Base-by-base conservation (phyloP, 2,797 vertebrate genomes). In the Taeniopygia guttata region DNA sequence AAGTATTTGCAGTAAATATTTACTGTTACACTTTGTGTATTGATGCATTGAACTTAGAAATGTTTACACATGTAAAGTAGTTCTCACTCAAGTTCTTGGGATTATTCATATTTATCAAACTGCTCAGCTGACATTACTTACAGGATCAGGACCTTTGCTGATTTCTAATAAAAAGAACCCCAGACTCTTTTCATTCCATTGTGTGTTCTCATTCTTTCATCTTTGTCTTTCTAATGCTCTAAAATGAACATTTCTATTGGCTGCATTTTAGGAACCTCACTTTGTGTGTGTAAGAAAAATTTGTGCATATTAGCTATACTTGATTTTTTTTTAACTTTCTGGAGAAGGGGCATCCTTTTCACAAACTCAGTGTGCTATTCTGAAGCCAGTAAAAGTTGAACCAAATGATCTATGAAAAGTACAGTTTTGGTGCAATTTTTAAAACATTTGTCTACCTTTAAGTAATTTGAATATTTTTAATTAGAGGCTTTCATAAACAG, bases 391-490 rank as follows among this genome's bases (percentile, higher is more conserved):
- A 66, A 81, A 84, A 63, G 69, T 29, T 63, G 43, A 88, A 59
- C 7, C 7, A 13, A n/a, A 32, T 66, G 4, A 58, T 74, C 34
- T 64, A 25, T 25, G 34, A 14, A 43, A 78, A 34, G 29, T 74
- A 56, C 4, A 18, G 25, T 40, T 83, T 77, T 64, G 27, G n/a
- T 40, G 5, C 1, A 1, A 36, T 6, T 48, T 75, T 68, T 11
- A 22, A 46, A n/a, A 11, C 30, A 46, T 77, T 86, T 85, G 72
- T n/a, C 38, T 54, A 60, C 20, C 5, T 86, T 45, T 42, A 82
- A 45, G 11, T 85, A 89, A 86, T 85, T 75, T 46, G 84, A 88
- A 45, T 91, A 66, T 66, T 72, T 90, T 92, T 93, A 91, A 92
- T 95, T 92, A 91, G 63, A 94, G 52, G 10, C 36, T 27, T 88